Percentiles rank a stretch among this genome's conserved stretches.
These are phyloP conservation scores for Megaceryle maxima DNA, from an alignment of 2,113 vertebrate genomes.

Conservation along the genomic window DNA sequence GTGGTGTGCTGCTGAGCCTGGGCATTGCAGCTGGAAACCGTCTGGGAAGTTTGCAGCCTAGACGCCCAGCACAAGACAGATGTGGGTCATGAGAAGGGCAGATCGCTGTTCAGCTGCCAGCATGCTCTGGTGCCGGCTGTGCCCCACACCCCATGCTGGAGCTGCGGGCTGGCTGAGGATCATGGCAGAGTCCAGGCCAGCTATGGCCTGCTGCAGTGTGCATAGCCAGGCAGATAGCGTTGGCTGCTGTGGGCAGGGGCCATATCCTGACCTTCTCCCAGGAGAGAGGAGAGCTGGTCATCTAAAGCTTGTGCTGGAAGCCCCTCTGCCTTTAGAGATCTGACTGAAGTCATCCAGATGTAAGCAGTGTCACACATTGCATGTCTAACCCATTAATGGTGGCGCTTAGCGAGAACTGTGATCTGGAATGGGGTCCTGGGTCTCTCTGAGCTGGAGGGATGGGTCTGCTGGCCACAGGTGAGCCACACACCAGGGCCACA, in stretches of 20 bases:
- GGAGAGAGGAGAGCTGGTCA: neutral
- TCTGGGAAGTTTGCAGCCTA: neutral
- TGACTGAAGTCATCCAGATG: neutral
- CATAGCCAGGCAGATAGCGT: accelerated
- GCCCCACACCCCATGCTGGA: accelerated
- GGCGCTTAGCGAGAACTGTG: accelerated
- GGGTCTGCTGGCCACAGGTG: neutral
- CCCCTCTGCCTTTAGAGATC: neutral
- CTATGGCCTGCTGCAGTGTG: accelerated
- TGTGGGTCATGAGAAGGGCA: neutral
- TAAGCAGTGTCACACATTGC: neutral
- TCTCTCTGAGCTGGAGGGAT: neutral
- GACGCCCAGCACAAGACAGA: neutral
- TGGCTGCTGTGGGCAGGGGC: neutral
- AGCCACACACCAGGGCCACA: accelerated
- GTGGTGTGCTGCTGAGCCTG: neutral
- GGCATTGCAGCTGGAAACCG: neutral
- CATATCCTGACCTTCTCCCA: neutral
- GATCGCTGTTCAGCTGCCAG: accelerated
- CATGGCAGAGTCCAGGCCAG: neutral
- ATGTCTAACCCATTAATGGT: neutral
- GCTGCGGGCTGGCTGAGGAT: accelerated
- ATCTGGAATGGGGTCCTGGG: neutral
- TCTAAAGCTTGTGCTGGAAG: neutral
- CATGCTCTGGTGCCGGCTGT: neutral